Percentiles rank a stretch among this genome's conserved stretches.
Conservation (phyloP, 2,797 vertebrate species). For the Poeciliopsis paucimaculata region DNA sequence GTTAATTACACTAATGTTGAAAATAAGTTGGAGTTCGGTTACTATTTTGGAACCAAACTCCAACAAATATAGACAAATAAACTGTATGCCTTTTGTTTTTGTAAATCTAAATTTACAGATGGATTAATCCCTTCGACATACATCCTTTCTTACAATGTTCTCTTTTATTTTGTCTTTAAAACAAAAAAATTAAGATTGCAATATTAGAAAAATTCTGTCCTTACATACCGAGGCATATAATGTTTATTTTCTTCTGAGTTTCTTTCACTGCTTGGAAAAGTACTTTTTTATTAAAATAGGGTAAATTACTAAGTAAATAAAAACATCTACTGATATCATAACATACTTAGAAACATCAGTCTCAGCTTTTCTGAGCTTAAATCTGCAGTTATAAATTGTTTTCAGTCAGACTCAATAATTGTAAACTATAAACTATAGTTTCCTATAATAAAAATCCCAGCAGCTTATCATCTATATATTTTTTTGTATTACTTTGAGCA, state of each 20-base stretch:
- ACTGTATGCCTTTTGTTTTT: background rate
- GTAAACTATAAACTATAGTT: background rate
- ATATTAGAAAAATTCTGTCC: background rate
- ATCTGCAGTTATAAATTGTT: background rate
- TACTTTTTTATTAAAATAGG: background rate
- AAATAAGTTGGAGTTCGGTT: constrained; percentile 41
- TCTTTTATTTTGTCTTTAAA: background rate
- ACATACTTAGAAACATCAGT: background rate
- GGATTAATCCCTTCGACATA: background rate
- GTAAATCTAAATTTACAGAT: background rate
- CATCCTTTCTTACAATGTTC: background rate
- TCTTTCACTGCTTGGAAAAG: background rate
- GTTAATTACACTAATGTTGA: constrained; percentile 71
- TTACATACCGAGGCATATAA: background rate
- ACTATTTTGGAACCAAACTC: constrained; percentile 11
- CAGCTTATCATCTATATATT: background rate
- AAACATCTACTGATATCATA: background rate
- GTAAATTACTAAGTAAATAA: background rate
- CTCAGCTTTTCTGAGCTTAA: background rate
- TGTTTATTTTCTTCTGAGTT: background rate
- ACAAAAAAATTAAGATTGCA: too few relatives aligned
- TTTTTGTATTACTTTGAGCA: background rate
- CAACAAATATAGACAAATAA: constrained; percentile 6
- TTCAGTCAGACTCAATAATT: background rate
- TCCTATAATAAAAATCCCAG: background rate